phyloP scores from a whole-genome alignment of 2,113 vertebrate genomes.

The Pipa parva region DNA sequence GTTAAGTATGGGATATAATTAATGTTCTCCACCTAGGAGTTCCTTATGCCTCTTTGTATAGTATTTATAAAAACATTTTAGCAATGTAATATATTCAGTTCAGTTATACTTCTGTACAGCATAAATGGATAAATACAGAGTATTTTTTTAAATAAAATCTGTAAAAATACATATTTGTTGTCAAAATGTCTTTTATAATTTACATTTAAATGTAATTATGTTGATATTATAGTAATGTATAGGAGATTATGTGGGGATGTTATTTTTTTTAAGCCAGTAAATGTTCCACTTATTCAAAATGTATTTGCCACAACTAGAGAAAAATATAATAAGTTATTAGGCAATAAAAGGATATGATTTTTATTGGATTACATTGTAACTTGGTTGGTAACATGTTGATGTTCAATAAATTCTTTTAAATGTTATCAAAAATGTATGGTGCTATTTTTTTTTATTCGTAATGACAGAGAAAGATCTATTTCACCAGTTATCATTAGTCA shows the following conservation, averaged over 20 bases:
- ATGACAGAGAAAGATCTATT: no score
- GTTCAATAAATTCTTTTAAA: slow-evolving; percentile 8
- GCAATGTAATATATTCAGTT: slow-evolving; percentile 66
- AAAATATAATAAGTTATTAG: slow-evolving; percentile 19
- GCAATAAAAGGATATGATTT: slow-evolving; percentile 4
- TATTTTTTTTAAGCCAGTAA: slow-evolving; percentile 22
- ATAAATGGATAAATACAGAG: slow-evolving; percentile 62
- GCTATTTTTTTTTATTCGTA: not conserved
- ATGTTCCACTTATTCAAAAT: slow-evolving; percentile 4
- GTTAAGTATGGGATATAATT: slow-evolving; percentile 1
- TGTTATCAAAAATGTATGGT: not conserved
- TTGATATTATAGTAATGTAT: not conserved
- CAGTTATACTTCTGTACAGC: slow-evolving; percentile 56
- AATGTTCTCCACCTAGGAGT: slow-evolving; percentile 30
- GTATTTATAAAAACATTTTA: slow-evolving; percentile 71
- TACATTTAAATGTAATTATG: slow-evolving; percentile 3
- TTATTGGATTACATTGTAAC: slow-evolving; percentile 1
- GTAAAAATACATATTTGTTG: slow-evolving; percentile 34
- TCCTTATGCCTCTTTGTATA: slow-evolving; percentile 60
- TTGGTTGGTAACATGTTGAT: not conserved
- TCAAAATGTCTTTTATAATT: slow-evolving; percentile 10
- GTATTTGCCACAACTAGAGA: not conserved
- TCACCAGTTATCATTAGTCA: no score
- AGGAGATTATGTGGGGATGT: no score
- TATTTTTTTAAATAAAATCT: slow-evolving; percentile 71